Conservation (phyloP, 1,140 invertebrate species). For the Trichoplusia ni region DNA sequence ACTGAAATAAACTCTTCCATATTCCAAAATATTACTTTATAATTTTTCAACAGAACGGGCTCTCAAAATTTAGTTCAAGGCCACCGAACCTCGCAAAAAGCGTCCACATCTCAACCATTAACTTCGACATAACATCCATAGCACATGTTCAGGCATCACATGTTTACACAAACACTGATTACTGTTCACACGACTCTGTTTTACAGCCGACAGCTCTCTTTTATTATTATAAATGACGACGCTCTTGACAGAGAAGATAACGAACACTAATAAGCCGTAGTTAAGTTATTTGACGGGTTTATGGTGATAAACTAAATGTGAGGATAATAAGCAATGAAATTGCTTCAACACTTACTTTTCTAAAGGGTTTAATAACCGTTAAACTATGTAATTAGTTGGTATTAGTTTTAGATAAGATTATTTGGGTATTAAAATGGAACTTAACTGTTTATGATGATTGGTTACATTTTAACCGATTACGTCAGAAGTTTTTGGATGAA, state of each 20-base stretch:
- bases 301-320: neutral
- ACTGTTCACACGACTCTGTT: slow-evolving; percentile 15
- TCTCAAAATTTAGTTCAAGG: too few relatives aligned
- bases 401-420: neutral
- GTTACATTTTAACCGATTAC: too few relatives aligned
- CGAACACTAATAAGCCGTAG: neutral
- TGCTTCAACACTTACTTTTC: neutral
- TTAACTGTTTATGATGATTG: too few relatives aligned
- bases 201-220: slow-evolving; percentile 3
- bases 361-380: neutral
- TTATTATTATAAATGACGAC: slow-evolving; percentile 21
- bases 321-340: slow-evolving; percentile 1
- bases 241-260: slow-evolving; percentile 16
- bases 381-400: neutral
- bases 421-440: too few relatives aligned
- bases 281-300: slow-evolving; percentile 11
- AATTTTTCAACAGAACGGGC: too few relatives aligned
- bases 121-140: neutral
- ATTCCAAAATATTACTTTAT: too few relatives aligned
- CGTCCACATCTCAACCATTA: neutral
- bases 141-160: slow-evolving; percentile 14
- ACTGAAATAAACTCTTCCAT: too few relatives aligned
- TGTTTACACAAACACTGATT: slow-evolving; percentile 20
- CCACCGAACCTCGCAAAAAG: too few relatives aligned
- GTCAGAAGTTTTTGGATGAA: too few relatives aligned